phyloP scores from a whole-genome alignment of 2,113 vertebrate genomes.

The Peromyscus polionotus region DNA sequence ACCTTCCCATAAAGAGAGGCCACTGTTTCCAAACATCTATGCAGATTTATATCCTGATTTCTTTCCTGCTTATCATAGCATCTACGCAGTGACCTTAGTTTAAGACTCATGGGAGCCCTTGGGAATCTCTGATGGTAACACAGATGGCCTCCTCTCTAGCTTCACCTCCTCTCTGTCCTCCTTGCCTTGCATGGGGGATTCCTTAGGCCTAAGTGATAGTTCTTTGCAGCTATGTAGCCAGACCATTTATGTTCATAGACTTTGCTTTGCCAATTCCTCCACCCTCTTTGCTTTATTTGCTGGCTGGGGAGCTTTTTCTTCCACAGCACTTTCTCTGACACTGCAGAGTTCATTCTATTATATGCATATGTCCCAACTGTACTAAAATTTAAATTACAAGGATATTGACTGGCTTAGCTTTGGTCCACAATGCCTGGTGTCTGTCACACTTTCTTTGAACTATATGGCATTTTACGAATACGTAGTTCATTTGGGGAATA shows the following conservation, averaged over 20 bases:
- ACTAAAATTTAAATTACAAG: neutral
- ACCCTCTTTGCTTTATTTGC: neutral
- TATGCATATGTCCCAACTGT: neutral
- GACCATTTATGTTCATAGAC: neutral
- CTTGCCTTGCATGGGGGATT: neutral
- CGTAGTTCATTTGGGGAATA: neutral
- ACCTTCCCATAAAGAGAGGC: neutral
- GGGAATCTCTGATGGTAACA: neutral
- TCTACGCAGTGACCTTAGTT: neutral
- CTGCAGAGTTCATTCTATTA: neutral
- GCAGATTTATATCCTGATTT: neutral
- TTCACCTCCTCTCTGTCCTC: neutral
- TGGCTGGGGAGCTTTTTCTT: neutral
- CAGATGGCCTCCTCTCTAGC: neutral
- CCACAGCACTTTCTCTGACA: neutral
- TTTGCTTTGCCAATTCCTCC: neutral
- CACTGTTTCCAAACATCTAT: neutral
- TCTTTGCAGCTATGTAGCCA: neutral
- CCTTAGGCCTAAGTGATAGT: no score
- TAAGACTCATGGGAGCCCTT: neutral
- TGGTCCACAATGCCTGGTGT: neutral
- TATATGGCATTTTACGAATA: neutral
- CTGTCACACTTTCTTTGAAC: neutral
- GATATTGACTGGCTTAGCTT: neutral
- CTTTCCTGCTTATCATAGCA: neutral